Base-by-base conservation (phyloP, 2,113 vertebrate genomes). In the Gallinago jamesoni region DNA sequence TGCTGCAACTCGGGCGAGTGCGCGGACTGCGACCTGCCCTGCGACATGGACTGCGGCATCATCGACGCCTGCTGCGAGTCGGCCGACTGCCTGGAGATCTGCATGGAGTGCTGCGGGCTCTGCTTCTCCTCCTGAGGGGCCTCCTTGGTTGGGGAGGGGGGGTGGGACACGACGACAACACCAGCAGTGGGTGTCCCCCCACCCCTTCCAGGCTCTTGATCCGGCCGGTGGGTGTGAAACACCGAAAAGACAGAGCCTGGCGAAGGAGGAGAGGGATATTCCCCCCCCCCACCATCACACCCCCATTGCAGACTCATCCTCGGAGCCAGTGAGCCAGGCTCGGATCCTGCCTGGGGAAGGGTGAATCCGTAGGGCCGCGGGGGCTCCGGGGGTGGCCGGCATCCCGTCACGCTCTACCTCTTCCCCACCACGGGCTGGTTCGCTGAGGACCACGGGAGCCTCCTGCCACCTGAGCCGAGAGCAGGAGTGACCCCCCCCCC, bases 1-100 rank as follows among this genome's bases (percentile, higher is more conserved):
- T 99, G 99, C 97, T 98, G 98, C 96, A 98, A 98, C 53, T 98
- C 99, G 0, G 99, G 99, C 66, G 99, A 99, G 97, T 99, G 99
- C 6, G 99, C 99, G 0, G 99, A 99, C 97, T 99, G 99, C 59
- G 99, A 99, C 97, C 98, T 99, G 96, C 99, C 99, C 91, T 99
- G 99, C 70, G 99, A 99, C 98, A 99, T 99, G 98, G 99, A 99
- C 98, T 99, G 99, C 72, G 99, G 99, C 97, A 99, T 99, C 98
- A 98, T 99, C 55, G 99, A 99, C 57, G 99, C 99, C 92, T 99
- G 99, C 98, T 99, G 99, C 77, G 99, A 99, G 98, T 99, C 99
- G 0, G 99, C 99, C 6, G 99, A 99, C 98, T 99, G 99, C 98
- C 98, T 99, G 94, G 99, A 99, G 98, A 99, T 99, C 98, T 99